These are phyloP conservation scores for Harpagifer antarcticus DNA, from an alignment of 2,797 vertebrate genomes.

Conservation along the genomic window DNA sequence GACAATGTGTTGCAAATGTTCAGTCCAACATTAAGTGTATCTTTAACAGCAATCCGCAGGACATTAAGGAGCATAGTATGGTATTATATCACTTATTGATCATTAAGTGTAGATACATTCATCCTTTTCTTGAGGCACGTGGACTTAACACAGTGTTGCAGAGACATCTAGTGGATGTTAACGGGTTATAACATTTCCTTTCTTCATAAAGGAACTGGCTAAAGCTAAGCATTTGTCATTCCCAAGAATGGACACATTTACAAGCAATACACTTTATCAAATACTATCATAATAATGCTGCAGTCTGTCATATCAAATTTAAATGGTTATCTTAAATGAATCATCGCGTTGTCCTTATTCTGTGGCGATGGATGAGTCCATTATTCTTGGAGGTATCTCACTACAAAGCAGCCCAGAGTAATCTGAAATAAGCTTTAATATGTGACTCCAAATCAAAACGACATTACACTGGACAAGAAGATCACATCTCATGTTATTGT, in stretches of 20 bases:
- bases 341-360: too few species aligned
- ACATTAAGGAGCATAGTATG: not conserved
- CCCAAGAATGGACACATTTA: not conserved
- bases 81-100: slow-evolving; percentile 17
- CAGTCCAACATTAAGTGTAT: not conserved
- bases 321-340: not conserved
- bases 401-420: too few species aligned
- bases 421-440: too few species aligned
- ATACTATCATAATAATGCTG: not conserved
- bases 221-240: not conserved
- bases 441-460: too few species aligned
- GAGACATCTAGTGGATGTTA: slow-evolving; percentile 80
- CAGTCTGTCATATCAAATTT: not conserved
- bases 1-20: not conserved
- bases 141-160: slow-evolving; percentile 44
- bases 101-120: slow-evolving; percentile 1
- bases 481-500: too few species aligned
- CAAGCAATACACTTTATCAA: not conserved
- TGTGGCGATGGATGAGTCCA: not conserved
- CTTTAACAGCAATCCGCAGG: not conserved
- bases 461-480: too few species aligned
- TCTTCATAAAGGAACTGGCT: not conserved
- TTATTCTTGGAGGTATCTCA: too few species aligned
- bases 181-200: not conserved
- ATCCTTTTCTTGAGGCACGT: not conserved